Percentiles rank a stretch among this genome's conserved stretches.
Evolutionary conservation across 1,140 invertebrate species (phyloP).

Genomic region (Trichomalopsis sarcophagae): DNA sequence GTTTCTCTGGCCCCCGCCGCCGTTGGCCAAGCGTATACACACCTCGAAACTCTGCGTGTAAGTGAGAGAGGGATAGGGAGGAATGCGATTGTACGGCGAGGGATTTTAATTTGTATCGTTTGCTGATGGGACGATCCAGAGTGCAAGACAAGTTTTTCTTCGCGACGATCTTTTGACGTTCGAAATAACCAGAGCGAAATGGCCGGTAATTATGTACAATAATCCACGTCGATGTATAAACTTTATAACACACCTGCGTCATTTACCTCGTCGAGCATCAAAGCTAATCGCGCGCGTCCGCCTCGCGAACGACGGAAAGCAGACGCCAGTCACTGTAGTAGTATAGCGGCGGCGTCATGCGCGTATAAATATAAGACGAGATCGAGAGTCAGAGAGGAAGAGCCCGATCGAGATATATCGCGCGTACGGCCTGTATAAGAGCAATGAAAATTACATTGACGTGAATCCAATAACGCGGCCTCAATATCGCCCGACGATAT

Average conservation of each 20-base stretch:
- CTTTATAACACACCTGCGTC: background rate
- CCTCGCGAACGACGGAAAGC: too few relatives aligned
- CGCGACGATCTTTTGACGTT: too few relatives aligned
- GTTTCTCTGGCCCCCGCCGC: constrained; percentile 59
- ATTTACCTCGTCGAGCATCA: background rate
- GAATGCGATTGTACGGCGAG: constrained; percentile 42
- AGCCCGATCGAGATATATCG: background rate
- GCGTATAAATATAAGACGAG: background rate
- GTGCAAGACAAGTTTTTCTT: background rate
- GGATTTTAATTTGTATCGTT: constrained; percentile 32
- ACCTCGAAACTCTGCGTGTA: background rate
- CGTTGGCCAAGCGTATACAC: background rate
- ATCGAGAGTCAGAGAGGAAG: background rate
- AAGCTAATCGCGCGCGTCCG: background rate
- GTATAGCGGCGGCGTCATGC: background rate
- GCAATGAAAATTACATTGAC: constrained; percentile 35
- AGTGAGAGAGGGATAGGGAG: too few relatives aligned
- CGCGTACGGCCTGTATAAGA: background rate
- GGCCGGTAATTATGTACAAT: too few relatives aligned
- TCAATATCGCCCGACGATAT: constrained; percentile 22
- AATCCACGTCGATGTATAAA: too few relatives aligned
- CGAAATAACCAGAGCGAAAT: too few relatives aligned
- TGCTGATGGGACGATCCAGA: background rate
- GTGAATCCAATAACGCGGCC: constrained; percentile 39
- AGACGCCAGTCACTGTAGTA: too few relatives aligned